Evolutionary conservation across 2,888 invertebrate genomes (phyloP), one percentile per base, ranked within the genome.

Genomic region (Alviniconcha strummeri): DNA sequence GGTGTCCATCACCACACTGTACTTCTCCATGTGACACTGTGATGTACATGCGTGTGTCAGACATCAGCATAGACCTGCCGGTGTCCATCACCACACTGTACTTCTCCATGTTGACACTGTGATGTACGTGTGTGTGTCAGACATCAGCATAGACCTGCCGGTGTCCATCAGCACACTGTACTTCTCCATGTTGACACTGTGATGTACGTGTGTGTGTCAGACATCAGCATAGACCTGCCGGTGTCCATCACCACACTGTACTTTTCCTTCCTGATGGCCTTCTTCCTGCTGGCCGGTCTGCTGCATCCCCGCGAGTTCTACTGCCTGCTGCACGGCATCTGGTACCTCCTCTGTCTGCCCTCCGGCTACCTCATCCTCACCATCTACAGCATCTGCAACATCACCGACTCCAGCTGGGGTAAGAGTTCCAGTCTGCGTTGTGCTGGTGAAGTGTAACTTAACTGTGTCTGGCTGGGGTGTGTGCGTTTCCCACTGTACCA

Each of bases 321-420:
- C n/a, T 91, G 89, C 80, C 89, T 92, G 8, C 54, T 91, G 7
- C 90, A 92, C 80, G 91, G 92, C 4, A n/a, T 91, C 9, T 91
- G 91, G 89, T 92, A 91, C 83, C 89, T 92, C 55, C 87, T 92
- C 36, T 92, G 91, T 86, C 87, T 92, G 2, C 92, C 92, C 5
- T 90, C 92, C 4, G 92, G 90, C 5, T 92, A 91, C 85, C 88
- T 92, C 15, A 84, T 92, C 11, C 88, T 92, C 54, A 90, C 90
- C 60, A 87, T 92, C 56, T 92, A 92, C 89, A 92, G 92, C 84
- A 86, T 92, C 15, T 90, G 90, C 77, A 92, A 92, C 88, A 89
- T 92, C 82, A 92, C 92, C 0, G 92, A 92, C 84, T 86, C 90
- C 64, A 91, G 91, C 0, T 92, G 92, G 92, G 92, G 92, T 91